These are phyloP conservation scores for Cygnus olor DNA, from an alignment of 2,797 vertebrate genomes.

Conservation along the genomic window DNA sequence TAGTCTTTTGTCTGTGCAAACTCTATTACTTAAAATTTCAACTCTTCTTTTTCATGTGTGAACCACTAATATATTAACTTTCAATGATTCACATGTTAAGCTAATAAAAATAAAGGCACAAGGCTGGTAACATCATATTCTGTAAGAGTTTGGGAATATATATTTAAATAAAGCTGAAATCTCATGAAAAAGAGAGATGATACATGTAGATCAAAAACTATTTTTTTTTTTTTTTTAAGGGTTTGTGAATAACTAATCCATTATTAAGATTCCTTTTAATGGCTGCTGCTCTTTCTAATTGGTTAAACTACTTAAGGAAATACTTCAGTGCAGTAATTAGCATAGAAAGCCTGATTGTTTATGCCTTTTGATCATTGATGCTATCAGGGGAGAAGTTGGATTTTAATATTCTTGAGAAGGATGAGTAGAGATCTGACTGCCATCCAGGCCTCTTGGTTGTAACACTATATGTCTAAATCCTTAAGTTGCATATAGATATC, in stretches of 20 bases:
- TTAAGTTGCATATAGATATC: slow-evolving; percentile 42
- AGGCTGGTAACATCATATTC: not conserved
- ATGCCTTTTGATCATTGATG: slow-evolving; percentile 70
- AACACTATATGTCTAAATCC: slow-evolving; percentile 53
- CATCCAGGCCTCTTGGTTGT: slow-evolving; percentile 28
- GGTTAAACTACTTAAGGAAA: slow-evolving; percentile 44
- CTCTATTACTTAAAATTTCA: not conserved
- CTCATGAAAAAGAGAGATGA: not conserved
- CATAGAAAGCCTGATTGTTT: slow-evolving; percentile 71
- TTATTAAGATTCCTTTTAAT: slow-evolving; percentile 49
- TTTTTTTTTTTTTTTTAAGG: not conserved
- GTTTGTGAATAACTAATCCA: slow-evolving; percentile 11
- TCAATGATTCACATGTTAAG: not conserved
- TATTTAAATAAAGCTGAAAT: not conserved
- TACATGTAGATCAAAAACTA: not conserved
- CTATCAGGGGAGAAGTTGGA: slow-evolving; percentile 42
- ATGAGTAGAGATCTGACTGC: slow-evolving; percentile 54
- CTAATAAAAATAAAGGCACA: not conserved
- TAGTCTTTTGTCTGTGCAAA: not conserved
- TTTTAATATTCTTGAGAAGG: slow-evolving; percentile 66
- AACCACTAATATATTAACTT: slow-evolving; percentile 18
- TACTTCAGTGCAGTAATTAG: slow-evolving; percentile 60
- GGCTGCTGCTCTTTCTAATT: slow-evolving; percentile 52
- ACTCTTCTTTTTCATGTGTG: not conserved
- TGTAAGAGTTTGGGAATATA: not conserved